Base-by-base conservation (phyloP, 2,888 invertebrate species). In the Eilema griseolum region DNA sequence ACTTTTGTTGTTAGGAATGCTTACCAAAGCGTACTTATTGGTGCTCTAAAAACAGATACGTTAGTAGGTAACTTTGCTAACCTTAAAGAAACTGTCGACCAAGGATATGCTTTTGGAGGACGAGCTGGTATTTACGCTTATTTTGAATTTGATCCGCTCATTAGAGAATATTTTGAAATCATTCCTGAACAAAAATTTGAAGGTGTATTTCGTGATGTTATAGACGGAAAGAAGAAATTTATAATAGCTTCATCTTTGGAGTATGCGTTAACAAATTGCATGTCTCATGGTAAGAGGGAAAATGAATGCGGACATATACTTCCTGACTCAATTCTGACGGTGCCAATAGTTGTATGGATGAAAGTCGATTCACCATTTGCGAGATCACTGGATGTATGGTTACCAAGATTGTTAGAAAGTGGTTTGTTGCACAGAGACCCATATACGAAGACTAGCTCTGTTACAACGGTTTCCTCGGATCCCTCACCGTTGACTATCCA, bases 11-110 rank as follows among this genome's bases (percentile, higher is more conserved):
- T 93, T 7, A 87, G 93, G 56, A 93, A 86, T 74, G 92, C 90
- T 12, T 93, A 93, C 69, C 93, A 93, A 77, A 93, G 92, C 70
- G 92, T 93, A 5, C 82, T 93, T 5, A 93, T 93, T 59, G 90
- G 90, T 23, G 91, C 93, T 11, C 65, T 93, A 7, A 93, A 93
- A 81, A 90, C 90, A 0, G 92, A 93, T 8, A 83, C 84, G 0
- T 65, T 87, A 2, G 80, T 86, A 0, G 93, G 91, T 0, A 89
- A 90, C 63, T 93, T 90, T 57, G 82, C 79, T 0, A 88, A 87
- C 71, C 79, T 93, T 20, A 86, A 86, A 70, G 92, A 92, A 80
- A 85, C 88, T 14, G 70, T 89, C 2, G 86, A 86, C 23, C 76
- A 84, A 20, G 92, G 92, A 1, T 92, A 90, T 71, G 77, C 79